Base-by-base conservation (phyloP, 92 coral and sea anemone genomes). In the Palythoa grandis region DNA sequence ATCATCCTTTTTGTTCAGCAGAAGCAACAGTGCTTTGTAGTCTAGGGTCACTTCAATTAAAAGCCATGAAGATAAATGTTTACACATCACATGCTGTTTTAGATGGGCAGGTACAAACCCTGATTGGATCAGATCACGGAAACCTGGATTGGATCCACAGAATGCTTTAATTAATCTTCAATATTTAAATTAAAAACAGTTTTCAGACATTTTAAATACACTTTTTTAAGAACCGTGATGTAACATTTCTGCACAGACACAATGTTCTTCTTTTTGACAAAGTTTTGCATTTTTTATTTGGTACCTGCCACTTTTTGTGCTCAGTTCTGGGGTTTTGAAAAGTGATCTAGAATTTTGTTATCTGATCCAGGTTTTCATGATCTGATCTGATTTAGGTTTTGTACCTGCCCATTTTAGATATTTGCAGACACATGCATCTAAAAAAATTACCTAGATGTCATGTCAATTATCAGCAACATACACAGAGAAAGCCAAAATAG, bases 21-120 rank as follows among this genome's bases (percentile, higher is more conserved):
- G 25, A 39, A 72, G 77, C 53, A 72, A n/a, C 53, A 72, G 54
- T 11, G 72, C 72, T 68, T 68, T 68, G 39, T 68, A 68, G 12
- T 68, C 72, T 68, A 24, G 43, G 29, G 72, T 68, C 39, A 68
- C 72, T 25, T 11, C 25, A 25, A 63, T n/a, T 3, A 7, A 63
- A 63, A 63, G 69, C 22, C 22, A 63, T 63, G 23, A 63, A 20
- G 16, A 17, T 17, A 63, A n/a, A 16, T 63, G 15, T 16, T 5
- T 63, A 17, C 8, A 20, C 69, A 63, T 63, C 25, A 63, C 22
- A 16, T 63, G 9, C 67, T 16, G n/a, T n/a, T 63, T 16, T 7
- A 2, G 23, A 63, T 54, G 22, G 69, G 23, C 69, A 7, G 25
- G 3, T 63, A n/a, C 25, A 63, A 63, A 63, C 25, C 24, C 22